Percentiles rank a stretch among this genome's conserved stretches.
phyloP scores from a whole-genome alignment of 2,113 vertebrate genomes.

The Mionectes macconnelli region DNA sequence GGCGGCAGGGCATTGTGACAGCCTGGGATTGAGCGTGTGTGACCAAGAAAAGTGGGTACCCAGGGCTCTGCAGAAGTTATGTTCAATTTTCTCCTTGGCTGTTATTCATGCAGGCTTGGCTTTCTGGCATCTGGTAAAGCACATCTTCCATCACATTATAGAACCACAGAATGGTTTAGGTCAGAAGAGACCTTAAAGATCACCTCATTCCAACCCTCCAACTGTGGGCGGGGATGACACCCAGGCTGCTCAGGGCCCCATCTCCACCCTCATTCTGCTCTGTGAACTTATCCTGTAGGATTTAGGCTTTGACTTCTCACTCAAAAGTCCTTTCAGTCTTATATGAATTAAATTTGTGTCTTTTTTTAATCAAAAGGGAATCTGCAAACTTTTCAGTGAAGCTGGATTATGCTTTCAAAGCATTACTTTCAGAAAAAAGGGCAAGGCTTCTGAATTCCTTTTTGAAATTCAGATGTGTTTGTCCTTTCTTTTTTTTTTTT shows the following conservation, averaged over 20 bases:
- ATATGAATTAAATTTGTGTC: background rate
- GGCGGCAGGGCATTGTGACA: background rate
- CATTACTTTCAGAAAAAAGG: background rate
- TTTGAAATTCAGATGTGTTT: background rate
- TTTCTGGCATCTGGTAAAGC: background rate
- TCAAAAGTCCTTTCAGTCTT: background rate
- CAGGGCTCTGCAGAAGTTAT: background rate
- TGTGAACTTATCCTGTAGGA: background rate
- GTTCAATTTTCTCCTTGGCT: background rate
- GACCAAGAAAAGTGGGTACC: background rate
- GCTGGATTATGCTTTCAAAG: background rate
- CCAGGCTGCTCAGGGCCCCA: too few relatives aligned
- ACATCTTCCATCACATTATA: background rate
- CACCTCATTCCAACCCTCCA: rapidly evolving
- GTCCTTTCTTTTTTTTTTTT: background rate
- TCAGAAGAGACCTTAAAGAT: background rate
- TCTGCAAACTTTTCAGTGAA: background rate
- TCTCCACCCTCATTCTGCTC: background rate
- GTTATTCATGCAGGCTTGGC: background rate
- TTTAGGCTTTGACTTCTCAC: background rate
- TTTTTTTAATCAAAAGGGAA: background rate
- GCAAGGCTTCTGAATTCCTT: background rate
- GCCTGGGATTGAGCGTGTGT: background rate
- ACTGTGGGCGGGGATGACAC: background rate
- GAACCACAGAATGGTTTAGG: background rate